Base-by-base conservation (phyloP, 2,113 vertebrate species). In the Grammomys surdaster region DNA sequence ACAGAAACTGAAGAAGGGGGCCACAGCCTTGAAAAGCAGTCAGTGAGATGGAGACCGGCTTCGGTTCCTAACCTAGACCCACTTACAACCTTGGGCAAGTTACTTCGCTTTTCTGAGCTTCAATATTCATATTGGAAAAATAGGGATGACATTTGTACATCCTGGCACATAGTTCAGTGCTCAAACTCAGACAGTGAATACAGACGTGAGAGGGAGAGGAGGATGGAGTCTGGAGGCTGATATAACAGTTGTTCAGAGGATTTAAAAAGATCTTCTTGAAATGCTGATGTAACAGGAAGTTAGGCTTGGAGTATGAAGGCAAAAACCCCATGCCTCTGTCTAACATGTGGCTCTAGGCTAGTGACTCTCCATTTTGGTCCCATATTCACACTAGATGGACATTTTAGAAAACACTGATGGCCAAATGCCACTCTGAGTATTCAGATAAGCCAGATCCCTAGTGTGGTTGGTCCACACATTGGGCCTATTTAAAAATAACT, bases 91-190 rank as follows among this genome's bases (percentile, higher is more conserved):
- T 12, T 80, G 85, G 72, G 76, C 40, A 69, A 76, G 10, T 95
- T 88, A 43, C 93, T 93, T 60, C 43, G 70, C 31, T 24, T 88
- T 85, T 85, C 73, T 80, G 70, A 94, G 76, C 36, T 76, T 95
- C 31, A 13, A 2, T 65, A 48, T 36, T 73, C 69, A 60, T 17
- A 33, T 85, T 46, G 60, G 75, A 69, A 43, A 88, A 76, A 51
- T 0, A 69, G 75, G 31, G 89, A 70, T 17, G 70, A 31, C 7
- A 14, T 4, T 0, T 24, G 31, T 3, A 3, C 2, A 2, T 51
- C n/a, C 46, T 19, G 56, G 67, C 22, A 89, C 20, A 65, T 9
- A 1, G 0, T 7, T 8, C 26, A 69, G 48, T 0, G 1, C 17
- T 54, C 14, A 26, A 24, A 43, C 19, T 65, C 26, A 10, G 28